Evolutionary conservation across 92 coral and sea anemone species (phyloP).

Genomic region (Heteractis magnifica): DNA sequence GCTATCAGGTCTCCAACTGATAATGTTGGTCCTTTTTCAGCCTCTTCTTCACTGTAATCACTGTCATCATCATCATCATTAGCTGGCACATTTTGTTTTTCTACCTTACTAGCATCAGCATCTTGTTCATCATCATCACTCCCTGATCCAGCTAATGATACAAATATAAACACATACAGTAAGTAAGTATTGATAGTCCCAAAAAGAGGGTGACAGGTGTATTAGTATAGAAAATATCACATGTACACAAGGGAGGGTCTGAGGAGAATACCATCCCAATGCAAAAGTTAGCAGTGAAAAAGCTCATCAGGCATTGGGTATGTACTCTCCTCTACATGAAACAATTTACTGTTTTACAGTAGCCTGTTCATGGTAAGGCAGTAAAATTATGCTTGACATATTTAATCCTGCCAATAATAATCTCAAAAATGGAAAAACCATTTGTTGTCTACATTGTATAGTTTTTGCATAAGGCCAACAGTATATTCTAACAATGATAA

Average conservation of each 20-base stretch:
- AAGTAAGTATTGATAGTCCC: not conserved
- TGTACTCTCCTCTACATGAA: not conserved
- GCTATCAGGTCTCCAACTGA: conserved; percentile 81
- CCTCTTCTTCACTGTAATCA: conserved; percentile 12
- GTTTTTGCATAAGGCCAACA: too few relatives aligned
- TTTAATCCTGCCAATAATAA: too few relatives aligned
- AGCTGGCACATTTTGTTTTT: not conserved
- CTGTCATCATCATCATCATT: conserved; percentile 32
- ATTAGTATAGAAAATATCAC: too few relatives aligned
- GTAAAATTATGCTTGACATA: too few relatives aligned
- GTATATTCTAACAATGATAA: too few relatives aligned
- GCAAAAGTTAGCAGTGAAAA: too few relatives aligned
- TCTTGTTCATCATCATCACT: conserved; percentile 90
- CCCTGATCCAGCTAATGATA: conserved; percentile 49
- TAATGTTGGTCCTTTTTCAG: conserved; percentile 43
- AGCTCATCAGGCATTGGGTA: not conserved
- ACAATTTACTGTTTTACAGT: not conserved
- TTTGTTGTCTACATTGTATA: too few relatives aligned
- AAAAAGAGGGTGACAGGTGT: too few relatives aligned
- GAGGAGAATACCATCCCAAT: too few relatives aligned
- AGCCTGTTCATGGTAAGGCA: not conserved
- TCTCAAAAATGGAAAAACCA: too few relatives aligned
- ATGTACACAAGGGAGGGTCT: too few relatives aligned
- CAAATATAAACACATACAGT: not conserved
- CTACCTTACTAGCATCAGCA: conserved; percentile 17